Percentiles rank a stretch among this genome's conserved stretches.
These are phyloP conservation scores for Chaunax sp. DNA, from an alignment of 2,797 vertebrate species.

Conservation along the genomic window DNA sequence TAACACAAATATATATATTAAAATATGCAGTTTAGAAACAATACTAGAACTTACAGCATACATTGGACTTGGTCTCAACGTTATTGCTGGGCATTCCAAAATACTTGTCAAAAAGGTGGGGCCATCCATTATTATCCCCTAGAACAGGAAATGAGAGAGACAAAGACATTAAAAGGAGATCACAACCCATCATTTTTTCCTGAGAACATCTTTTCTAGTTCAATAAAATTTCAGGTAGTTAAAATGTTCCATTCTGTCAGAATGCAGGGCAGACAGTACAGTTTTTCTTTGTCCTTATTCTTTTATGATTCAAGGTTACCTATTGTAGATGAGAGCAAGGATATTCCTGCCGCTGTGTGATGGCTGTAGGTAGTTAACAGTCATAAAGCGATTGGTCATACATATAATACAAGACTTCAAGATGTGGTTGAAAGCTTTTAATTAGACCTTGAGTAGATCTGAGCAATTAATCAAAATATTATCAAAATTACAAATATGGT, in stretches of 20 bases:
- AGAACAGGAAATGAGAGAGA: slow-evolving; percentile 42
- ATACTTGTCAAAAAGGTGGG: slow-evolving; percentile 91
- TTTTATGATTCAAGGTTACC: background rate
- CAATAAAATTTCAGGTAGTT: background rate
- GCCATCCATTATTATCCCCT: slow-evolving; percentile 98
- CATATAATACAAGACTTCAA: too few relatives aligned
- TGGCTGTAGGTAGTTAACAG: background rate
- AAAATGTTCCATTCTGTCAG: background rate
- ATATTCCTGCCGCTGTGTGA: background rate
- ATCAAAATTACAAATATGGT: too few relatives aligned
- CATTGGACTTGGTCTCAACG: slow-evolving; percentile 78
- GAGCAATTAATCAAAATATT: too few relatives aligned
- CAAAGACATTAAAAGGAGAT: background rate
- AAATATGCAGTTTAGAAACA: background rate
- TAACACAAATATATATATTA: too few relatives aligned
- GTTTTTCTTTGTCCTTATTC: background rate
- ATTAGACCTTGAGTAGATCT: too few relatives aligned
- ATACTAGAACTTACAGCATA: slow-evolving; percentile 89
- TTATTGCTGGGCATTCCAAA: slow-evolving; percentile 84
- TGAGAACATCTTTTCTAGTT: background rate
- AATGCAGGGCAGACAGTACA: background rate
- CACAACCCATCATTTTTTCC: background rate
- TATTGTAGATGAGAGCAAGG: background rate
- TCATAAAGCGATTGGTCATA: too few relatives aligned
- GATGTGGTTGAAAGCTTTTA: background rate